Conservation (phyloP, 2,797 vertebrate genomes). For the Molossus molossus region DNA sequence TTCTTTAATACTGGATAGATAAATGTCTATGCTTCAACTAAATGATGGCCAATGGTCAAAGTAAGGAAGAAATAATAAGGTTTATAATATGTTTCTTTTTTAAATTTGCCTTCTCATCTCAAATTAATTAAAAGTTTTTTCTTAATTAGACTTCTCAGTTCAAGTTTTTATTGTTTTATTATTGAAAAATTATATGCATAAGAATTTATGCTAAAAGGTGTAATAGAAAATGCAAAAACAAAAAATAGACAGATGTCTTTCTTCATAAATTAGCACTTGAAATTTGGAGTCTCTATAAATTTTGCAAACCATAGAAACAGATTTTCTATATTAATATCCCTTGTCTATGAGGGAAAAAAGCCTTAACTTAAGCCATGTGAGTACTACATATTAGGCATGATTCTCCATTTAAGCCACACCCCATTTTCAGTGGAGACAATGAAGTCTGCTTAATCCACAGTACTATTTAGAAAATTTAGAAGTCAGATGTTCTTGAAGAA, state of each 20-base stretch:
- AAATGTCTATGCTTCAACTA: background rate
- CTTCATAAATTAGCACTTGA: background rate
- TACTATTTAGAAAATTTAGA: background rate
- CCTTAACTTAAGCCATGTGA: background rate
- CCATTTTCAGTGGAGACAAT: background rate
- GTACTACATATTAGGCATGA: background rate
- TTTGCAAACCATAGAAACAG: background rate
- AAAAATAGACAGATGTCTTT: background rate
- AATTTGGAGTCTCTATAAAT: slow-evolving; percentile 22
- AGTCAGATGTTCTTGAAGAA: background rate
- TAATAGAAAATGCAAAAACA: background rate
- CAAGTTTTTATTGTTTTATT: background rate
- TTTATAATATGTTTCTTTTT: background rate
- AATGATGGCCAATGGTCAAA: background rate
- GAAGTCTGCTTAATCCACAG: background rate
- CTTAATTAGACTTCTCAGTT: background rate
- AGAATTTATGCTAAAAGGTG: background rate
- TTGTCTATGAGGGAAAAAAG: background rate
- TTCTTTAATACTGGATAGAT: background rate
- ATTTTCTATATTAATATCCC: background rate
- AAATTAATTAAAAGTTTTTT: background rate
- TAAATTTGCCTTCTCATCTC: background rate
- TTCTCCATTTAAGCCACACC: background rate
- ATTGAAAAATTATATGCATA: background rate
- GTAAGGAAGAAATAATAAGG: slow-evolving; percentile 18